Base-by-base conservation (phyloP, 2,888 invertebrate genomes). In the Gastrophysa polygoni region DNA sequence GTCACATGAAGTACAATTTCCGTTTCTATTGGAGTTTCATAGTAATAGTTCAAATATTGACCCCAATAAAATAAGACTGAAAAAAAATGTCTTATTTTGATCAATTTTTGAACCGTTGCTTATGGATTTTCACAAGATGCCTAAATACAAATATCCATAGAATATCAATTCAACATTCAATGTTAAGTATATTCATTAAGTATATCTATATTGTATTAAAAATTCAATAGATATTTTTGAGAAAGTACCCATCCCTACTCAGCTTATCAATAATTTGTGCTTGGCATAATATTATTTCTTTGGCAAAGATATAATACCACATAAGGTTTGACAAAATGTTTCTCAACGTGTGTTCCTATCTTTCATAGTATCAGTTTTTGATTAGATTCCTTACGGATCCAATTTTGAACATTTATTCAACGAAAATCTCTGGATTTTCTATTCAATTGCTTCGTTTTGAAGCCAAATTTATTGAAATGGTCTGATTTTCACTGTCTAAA, bases 11-110 rank as follows among this genome's bases (percentile, higher is more conserved):
- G 24, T 5, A 7, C 3, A 24, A 24, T 3, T 24, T 24, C 24
- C 3, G 24, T 24, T 24, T 3, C 4, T 7, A 5, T 24, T 24
- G 7, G 7, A 24, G 7, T 24, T 52, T 17, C 14, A 8, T 57
- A 52, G 51, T 66, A 66, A 47, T 28, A 63, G 58, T 66, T 76
- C 77, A 76, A 80, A 78, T 79, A 79, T 81, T 77, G 81, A 76
- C 78, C 70, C 79, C 81, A 81, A 69, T 72, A 72, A 75, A 80
- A 79, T 75, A 81, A 80, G 80, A 77, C 78, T 69, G 71, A 73
- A 73, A 70, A 64, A 55, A 72, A 64, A 43, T 59, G 79, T 78
- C 79, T 80, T 80, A 75, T 77, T 78, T 76, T 75, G 80, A 78
- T 75, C 79, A 73, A 79, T 77, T 75, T 75, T 76, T 73, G 70